A percentile compares a stretch with the other conserved stretches of the same genome.
These are phyloP conservation scores for Lasioglossum vierecki DNA, from an alignment of 2,888 invertebrate species.

Conservation along the genomic window DNA sequence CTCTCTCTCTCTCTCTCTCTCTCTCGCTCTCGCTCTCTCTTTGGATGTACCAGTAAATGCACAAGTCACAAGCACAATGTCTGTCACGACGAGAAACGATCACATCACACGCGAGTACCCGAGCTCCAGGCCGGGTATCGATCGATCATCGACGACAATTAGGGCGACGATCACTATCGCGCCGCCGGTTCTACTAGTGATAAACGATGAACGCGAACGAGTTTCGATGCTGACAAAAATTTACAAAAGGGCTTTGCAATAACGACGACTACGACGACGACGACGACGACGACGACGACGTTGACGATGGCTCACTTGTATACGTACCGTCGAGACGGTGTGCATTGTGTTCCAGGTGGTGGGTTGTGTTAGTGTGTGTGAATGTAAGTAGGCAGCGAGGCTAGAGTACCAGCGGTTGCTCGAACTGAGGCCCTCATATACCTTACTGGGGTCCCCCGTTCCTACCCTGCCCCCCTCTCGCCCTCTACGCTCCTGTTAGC, in stretches of 20 bases:
- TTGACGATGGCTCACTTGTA: conserved; percentile 59
- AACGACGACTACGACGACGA: no score
- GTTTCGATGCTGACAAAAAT: neutral
- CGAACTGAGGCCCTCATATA: conserved; percentile 83
- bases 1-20: neutral
- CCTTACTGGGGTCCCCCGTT: conserved; percentile 80
- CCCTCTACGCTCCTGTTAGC: conserved; percentile 66
- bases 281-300: conserved; percentile 17
- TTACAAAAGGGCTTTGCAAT: conserved; percentile 6
- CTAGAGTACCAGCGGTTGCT: conserved; percentile 82
- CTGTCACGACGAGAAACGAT: conserved; percentile 47
- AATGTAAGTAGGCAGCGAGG: conserved; percentile 81
- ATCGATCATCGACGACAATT: conserved; percentile 12
- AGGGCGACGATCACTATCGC: conserved; percentile 27
- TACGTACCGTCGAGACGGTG: conserved; percentile 81
- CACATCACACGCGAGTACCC: conserved; percentile 66
- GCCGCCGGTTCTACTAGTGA: conserved; percentile 19
- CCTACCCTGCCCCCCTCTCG: conserved; percentile 72
- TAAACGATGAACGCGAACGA: neutral
- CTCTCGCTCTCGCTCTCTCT: neutral
- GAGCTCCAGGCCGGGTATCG: neutral
- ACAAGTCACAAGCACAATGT: conserved; percentile 64
- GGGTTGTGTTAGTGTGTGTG: conserved; percentile 72
- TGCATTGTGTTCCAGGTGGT: conserved; percentile 76
- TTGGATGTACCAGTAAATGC: conserved; percentile 33